phyloP scores from a whole-genome alignment of 2,113 vertebrate genomes.

The Chaetops frenatus region DNA sequence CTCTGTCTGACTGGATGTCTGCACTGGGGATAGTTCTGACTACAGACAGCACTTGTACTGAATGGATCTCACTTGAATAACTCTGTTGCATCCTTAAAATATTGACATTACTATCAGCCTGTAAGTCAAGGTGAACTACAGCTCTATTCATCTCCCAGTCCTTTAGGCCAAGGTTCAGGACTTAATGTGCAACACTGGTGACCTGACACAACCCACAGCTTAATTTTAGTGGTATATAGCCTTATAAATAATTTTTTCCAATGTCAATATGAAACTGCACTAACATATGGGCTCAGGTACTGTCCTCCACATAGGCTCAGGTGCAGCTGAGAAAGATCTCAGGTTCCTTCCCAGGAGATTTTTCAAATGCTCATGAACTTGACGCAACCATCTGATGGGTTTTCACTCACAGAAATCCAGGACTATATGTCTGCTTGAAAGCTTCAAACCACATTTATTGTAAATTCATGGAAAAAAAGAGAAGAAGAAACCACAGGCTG shows the following conservation, averaged over 20 bases:
- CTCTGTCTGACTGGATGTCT: not conserved
- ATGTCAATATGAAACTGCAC: not conserved
- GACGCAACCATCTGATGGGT: not conserved
- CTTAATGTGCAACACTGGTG: not conserved
- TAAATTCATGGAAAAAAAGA: constrained; percentile 52
- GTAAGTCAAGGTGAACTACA: not conserved
- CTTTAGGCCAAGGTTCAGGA: not conserved
- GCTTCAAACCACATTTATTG: constrained; percentile 69
- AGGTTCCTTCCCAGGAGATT: not conserved
- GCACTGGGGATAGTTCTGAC: not conserved
- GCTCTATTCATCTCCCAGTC: not conserved
- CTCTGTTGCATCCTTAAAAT: not conserved
- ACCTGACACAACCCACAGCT: not conserved
- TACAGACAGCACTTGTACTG: not conserved
- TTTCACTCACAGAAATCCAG: constrained; percentile 29
- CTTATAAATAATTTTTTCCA: not conserved
- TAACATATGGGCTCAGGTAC: not conserved
- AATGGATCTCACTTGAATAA: not conserved
- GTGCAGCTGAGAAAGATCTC: not conserved
- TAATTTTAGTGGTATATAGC: not conserved
- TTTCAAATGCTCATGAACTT: constrained; percentile 4
- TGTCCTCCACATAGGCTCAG: not conserved
- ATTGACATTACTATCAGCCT: not conserved
- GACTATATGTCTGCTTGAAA: constrained; percentile 45
- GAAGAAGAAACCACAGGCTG: constrained; percentile 44